Conservation (phyloP, 2,797 vertebrate genomes). For the Chrysocyon brachyurus region DNA sequence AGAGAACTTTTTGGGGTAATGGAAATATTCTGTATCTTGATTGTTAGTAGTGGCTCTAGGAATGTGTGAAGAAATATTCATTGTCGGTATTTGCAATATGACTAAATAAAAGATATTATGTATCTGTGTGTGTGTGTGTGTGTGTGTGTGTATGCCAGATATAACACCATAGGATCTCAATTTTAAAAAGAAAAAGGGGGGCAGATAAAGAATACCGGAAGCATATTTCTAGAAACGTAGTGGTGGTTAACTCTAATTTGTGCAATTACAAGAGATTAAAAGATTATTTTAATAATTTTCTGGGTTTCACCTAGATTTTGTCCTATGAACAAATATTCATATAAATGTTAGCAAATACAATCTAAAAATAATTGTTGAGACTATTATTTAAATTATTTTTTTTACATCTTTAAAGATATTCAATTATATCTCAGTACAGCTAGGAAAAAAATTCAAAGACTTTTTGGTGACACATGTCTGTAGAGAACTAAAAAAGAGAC, state of each 20-base stretch:
- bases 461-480: not conserved
- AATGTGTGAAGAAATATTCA: not conserved
- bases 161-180: not conserved
- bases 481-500: not conserved
- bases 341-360: not conserved
- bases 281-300: constrained; percentile 15
- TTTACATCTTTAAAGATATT: not conserved
- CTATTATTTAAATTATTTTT: not conserved
- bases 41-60: not conserved
- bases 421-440: not conserved
- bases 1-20: not conserved
- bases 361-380: not conserved
- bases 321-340: not conserved
- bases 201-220: not conserved
- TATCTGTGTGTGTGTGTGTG: not conserved
- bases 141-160: not conserved
- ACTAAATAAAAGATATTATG: not conserved
- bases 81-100: not conserved
- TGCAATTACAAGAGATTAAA: not conserved
- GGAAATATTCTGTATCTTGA: not conserved
- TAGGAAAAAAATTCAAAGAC: not conserved
- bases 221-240: not conserved
- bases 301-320: not conserved
- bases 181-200: not conserved
- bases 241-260: not conserved